These are phyloP conservation scores for Dreissena rostriformis DNA, from an alignment of 1,140 invertebrate species.

Conservation along the genomic window DNA sequence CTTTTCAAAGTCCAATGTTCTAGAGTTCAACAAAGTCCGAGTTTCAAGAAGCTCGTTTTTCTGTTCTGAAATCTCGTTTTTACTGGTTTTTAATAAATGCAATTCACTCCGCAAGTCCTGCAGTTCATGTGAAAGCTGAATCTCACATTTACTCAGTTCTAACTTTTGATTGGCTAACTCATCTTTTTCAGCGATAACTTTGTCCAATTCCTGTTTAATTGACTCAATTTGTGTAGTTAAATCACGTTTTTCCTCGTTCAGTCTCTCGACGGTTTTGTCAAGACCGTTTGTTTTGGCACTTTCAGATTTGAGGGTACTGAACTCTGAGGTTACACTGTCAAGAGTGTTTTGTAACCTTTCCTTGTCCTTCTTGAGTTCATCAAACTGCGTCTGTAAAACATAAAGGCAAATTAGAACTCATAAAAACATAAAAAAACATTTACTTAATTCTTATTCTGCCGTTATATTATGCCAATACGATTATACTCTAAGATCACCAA, in stretches of 20 bases:
- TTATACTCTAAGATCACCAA: too few species aligned
- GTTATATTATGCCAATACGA: too few species aligned
- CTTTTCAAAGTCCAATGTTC: constrained; percentile 57
- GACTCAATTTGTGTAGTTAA: constrained; percentile 69
- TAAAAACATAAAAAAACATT: too few species aligned
- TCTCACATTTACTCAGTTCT: constrained; percentile 65
- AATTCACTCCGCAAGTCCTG: constrained; percentile 66
- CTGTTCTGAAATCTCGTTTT: constrained; percentile 56
- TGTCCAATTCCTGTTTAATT: constrained; percentile 68
- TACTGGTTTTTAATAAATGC: constrained; percentile 43
- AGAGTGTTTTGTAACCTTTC: constrained; percentile 33
- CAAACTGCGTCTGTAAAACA: constrained; percentile 51
- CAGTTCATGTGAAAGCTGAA: constrained; percentile 67
- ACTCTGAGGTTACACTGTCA: constrained; percentile 28
- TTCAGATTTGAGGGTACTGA: constrained; percentile 41
- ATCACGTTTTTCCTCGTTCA: constrained; percentile 70
- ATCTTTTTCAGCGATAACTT: constrained; percentile 67
- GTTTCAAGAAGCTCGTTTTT: constrained; percentile 62
- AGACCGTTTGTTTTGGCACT: constrained; percentile 51
- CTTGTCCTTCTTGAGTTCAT: constrained; percentile 52
- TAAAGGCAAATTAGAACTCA: background rate
- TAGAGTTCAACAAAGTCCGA: constrained; percentile 59
- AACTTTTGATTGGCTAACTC: constrained; percentile 70
- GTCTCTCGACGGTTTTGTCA: constrained; percentile 69
- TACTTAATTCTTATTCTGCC: too few species aligned